Conservation (phyloP, 2,888 invertebrate species). For the Anorthoa munda region DNA sequence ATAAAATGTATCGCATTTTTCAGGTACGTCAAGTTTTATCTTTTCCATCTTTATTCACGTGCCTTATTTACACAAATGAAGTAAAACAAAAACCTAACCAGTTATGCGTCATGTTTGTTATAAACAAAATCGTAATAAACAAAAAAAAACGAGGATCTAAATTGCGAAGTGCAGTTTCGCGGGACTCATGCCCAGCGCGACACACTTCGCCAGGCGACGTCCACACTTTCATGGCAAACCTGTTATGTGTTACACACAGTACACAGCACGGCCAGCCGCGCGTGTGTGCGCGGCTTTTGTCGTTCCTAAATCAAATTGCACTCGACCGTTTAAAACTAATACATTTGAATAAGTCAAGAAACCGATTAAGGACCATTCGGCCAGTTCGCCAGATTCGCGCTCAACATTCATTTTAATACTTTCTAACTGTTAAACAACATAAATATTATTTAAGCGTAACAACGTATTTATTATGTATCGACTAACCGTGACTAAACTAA, state of each 20-base stretch:
- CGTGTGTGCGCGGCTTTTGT: conserved; percentile 67
- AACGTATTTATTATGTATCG: conserved; percentile 66
- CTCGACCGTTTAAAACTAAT: conserved; percentile 63
- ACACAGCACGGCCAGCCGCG: not conserved
- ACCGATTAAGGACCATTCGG: conserved; percentile 57
- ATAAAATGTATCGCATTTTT: conserved; percentile 10
- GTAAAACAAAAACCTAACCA: conserved; percentile 52
- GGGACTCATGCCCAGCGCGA: conserved; percentile 71
- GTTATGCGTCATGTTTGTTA: conserved; percentile 65
- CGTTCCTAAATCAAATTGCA: conserved; percentile 78
- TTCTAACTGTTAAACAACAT: conserved; percentile 61
- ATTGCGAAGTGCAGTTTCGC: conserved; percentile 70
- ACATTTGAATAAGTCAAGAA: conserved; percentile 70
- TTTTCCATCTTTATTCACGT: conserved; percentile 37
- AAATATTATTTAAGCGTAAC: conserved; percentile 63
- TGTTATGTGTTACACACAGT: conserved; percentile 70
- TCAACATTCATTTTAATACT: conserved; percentile 58
- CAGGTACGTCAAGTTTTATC: conserved; percentile 23
- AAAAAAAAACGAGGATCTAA: conserved; percentile 68
- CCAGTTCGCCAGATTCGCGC: conserved; percentile 33
- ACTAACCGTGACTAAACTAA: conserved; percentile 66
- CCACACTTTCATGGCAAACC: conserved; percentile 79
- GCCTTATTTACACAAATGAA: conserved; percentile 53
- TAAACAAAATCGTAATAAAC: conserved; percentile 65
- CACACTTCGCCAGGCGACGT: conserved; percentile 73